phyloP scores from a whole-genome alignment of 2,797 vertebrate genomes.

The Ptychobarbus kaznakovi region DNA sequence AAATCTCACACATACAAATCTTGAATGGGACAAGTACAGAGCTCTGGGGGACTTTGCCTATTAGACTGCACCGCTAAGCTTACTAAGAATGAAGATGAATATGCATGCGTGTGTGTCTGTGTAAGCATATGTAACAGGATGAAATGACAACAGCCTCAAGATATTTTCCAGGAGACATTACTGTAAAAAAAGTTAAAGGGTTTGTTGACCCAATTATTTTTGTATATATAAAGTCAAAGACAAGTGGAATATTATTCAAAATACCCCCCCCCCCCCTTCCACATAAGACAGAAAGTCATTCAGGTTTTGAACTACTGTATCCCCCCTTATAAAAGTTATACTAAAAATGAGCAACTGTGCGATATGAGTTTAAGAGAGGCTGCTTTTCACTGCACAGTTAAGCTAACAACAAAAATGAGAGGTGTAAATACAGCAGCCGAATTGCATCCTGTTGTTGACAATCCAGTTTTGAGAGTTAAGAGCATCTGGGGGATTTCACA shows the following conservation, averaged over 20 bases:
- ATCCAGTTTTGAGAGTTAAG: not conserved
- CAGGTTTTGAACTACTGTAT: not conserved
- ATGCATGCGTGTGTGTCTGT: not conserved
- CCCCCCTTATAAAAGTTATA: not conserved
- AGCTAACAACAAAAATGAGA: slow-evolving; percentile 1
- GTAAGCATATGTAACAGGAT: not conserved
- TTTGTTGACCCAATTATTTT: not conserved
- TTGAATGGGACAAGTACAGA: slow-evolving; percentile 46
- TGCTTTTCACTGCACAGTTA: not conserved
- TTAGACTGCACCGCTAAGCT: slow-evolving; percentile 45
- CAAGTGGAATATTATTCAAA: not conserved
- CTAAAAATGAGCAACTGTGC: not conserved
- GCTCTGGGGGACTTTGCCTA: slow-evolving; percentile 56
- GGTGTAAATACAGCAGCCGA: not conserved
- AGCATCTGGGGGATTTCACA: slow-evolving; percentile 12
- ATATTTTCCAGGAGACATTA: not conserved
- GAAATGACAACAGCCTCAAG: not conserved
- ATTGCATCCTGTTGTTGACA: not conserved
- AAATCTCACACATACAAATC: slow-evolving; percentile 47
- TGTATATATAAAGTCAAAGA: not conserved
- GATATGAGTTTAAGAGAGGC: not conserved
- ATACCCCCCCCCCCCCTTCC: not conserved
- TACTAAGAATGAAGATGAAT: slow-evolving; percentile 22
- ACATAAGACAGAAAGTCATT: not conserved
- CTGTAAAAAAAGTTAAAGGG: not conserved